Percentiles rank a stretch among this genome's conserved stretches.
phyloP scores from a whole-genome alignment of 2,888 invertebrate genomes.

The Drosophila demipolita region DNA sequence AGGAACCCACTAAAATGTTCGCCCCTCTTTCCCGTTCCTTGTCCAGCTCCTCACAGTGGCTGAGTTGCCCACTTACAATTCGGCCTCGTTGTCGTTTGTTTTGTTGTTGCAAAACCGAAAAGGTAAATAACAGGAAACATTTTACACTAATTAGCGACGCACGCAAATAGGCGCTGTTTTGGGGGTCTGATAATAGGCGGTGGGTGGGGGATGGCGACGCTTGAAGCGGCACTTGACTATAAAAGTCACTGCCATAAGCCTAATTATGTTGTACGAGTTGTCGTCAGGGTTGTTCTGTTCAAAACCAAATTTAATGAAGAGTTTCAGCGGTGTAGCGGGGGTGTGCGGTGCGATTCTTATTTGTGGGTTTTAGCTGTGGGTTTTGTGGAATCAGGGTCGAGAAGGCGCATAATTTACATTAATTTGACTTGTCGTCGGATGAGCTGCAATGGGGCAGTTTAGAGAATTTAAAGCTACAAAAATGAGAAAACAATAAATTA shows the following conservation, averaged over 20 bases:
- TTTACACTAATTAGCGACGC: conserved; percentile 80
- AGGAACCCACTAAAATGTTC: conserved; percentile 44
- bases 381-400: conserved; percentile 6
- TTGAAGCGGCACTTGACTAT: conserved; percentile 55
- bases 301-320: conserved; percentile 40
- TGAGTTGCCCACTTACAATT: conserved; percentile 63
- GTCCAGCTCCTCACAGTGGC: conserved; percentile 13
- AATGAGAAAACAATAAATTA: background rate
- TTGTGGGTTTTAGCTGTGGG: conserved; percentile 35
- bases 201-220: background rate
- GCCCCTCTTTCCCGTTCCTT: background rate
- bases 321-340: background rate
- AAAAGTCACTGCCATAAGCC: conserved; percentile 76
- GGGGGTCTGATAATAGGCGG: background rate
- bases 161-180: conserved; percentile 68
- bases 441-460: conserved; percentile 47
- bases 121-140: conserved; percentile 81
- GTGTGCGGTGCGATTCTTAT: conserved; percentile 41
- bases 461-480: background rate
- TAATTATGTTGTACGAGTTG: conserved; percentile 75
- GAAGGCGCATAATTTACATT: conserved; percentile 56
- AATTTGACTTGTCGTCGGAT: conserved; percentile 48
- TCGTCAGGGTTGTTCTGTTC: conserved; percentile 53
- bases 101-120: conserved; percentile 68
- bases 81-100: conserved; percentile 55